Evolutionary conservation across 2,888 invertebrate species (phyloP).

Genomic region (Acanthopleura granulata): DNA sequence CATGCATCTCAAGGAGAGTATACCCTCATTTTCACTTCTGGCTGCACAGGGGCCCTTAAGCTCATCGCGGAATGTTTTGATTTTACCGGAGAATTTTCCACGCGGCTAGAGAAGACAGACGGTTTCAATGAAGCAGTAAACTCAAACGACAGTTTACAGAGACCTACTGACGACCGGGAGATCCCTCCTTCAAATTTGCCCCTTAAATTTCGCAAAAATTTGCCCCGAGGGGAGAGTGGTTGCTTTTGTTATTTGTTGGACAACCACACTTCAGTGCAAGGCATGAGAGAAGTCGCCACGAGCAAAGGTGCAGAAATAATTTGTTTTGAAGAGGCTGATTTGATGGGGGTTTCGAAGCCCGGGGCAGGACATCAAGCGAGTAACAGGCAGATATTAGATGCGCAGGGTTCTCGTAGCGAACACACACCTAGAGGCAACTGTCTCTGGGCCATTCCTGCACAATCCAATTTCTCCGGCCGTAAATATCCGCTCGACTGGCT

Average conservation of each 20-base stretch:
- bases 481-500: conserved; percentile 88
- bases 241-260: conserved; percentile 86
- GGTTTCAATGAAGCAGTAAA: neutral
- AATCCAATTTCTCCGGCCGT: conserved; percentile 94
- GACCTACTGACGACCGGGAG: neutral
- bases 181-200: neutral
- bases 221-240: conserved; percentile 68
- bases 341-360: conserved; percentile 20
- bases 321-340: conserved; percentile 48
- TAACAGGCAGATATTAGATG: neutral
- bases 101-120: conserved; percentile 28
- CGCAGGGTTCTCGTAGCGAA: neutral
- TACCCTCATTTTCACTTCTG: conserved; percentile 91
- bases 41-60: conserved; percentile 90
- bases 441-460: conserved; percentile 89
- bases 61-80: conserved; percentile 84
- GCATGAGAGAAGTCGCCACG: conserved; percentile 84
- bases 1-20: conserved; percentile 85
- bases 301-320: conserved; percentile 38
- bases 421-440: conserved; percentile 34
- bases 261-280: conserved; percentile 95
- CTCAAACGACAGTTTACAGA: neutral
- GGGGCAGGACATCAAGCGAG: neutral
- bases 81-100: conserved; percentile 39
- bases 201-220: neutral